phyloP scores from a whole-genome alignment of 1,140 invertebrate genomes.

The Philopotamus ludificatus region DNA sequence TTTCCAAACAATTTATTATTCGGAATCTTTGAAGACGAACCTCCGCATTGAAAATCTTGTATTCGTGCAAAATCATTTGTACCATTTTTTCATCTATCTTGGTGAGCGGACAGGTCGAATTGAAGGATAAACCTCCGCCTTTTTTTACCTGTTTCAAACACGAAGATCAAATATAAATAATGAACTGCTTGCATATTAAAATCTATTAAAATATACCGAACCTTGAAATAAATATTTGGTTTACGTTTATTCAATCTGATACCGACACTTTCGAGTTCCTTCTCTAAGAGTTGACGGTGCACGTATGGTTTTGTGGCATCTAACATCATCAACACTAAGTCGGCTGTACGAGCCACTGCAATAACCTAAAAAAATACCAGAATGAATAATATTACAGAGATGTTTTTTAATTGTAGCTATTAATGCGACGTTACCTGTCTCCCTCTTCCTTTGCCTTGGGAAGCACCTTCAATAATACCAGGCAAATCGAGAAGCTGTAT shows the following conservation, averaged over 20 bases:
- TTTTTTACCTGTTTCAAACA: slow-evolving; percentile 81
- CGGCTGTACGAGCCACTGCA: slow-evolving; percentile 93
- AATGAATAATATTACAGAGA: not conserved
- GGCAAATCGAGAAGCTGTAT: slow-evolving; percentile 97
- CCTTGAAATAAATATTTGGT: slow-evolving; percentile 98
- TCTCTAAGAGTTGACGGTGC: slow-evolving; percentile 85
- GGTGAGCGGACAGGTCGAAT: slow-evolving; percentile 91
- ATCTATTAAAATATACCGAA: slow-evolving; percentile 7
- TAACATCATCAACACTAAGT: slow-evolving; percentile 97
- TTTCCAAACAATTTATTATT: not conserved
- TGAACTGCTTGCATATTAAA: not conserved
- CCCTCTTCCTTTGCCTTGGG: slow-evolving; percentile 88
- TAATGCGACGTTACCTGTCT: slow-evolving; percentile 58
- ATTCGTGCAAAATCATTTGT: slow-evolving; percentile 97
- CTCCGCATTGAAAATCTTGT: slow-evolving; percentile 99
- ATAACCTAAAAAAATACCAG: slow-evolving; percentile 72
- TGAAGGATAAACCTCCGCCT: slow-evolving; percentile 98
- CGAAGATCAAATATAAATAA: slow-evolving; percentile 12
- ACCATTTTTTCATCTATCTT: slow-evolving; percentile 97
- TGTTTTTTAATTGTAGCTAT: not conserved
- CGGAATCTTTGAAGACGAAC: slow-evolving; percentile 40
- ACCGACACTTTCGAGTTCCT: slow-evolving; percentile 94
- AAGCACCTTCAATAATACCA: slow-evolving; percentile 96
- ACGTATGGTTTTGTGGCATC: slow-evolving; percentile 97
- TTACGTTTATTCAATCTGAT: slow-evolving; percentile 92